These are phyloP conservation scores for Pogonus chalceus DNA, from an alignment of 1,140 invertebrate species.

Conservation along the genomic window DNA sequence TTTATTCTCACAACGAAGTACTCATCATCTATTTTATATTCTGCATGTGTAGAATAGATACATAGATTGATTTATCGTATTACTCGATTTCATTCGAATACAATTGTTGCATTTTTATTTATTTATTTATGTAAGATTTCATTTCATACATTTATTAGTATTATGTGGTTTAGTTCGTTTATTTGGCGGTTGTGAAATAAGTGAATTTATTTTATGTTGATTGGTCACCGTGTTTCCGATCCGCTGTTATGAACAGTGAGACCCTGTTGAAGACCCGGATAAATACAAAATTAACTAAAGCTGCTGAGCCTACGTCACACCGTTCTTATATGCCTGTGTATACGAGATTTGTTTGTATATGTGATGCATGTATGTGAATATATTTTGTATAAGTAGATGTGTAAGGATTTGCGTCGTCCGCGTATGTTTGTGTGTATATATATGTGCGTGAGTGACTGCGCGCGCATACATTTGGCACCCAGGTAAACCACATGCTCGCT, in stretches of 20 bases:
- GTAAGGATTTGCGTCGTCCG: not conserved
- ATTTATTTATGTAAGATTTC: no score
- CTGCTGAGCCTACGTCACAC: slow-evolving; percentile 14
- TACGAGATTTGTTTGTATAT: no score
- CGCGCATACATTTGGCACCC: not conserved
- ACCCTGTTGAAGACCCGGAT: slow-evolving; percentile 17
- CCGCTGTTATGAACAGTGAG: not conserved
- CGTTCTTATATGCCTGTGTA: not conserved
- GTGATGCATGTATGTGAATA: no score
- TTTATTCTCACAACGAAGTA: no score
- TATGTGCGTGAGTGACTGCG: slow-evolving; percentile 5
- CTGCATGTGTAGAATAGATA: no score
- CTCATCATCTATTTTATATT: no score
- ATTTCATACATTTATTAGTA: no score
- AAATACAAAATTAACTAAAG: slow-evolving; percentile 25
- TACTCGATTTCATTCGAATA: no score
- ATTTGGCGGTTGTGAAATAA: not conserved
- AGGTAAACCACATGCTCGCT: slow-evolving; percentile 2
- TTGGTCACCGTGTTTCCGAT: not conserved
- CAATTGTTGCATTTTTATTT: no score
- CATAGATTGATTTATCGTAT: no score
- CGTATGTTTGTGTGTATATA: slow-evolving; percentile 8
- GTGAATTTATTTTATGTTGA: no score
- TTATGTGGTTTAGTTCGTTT: no score
- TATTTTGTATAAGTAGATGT: not conserved